A percentile compares a stretch with the other conserved stretches of the same genome.
These are phyloP conservation scores for Ormyrus pomaceus DNA, from an alignment of 2,888 invertebrate genomes.

Conservation along the genomic window DNA sequence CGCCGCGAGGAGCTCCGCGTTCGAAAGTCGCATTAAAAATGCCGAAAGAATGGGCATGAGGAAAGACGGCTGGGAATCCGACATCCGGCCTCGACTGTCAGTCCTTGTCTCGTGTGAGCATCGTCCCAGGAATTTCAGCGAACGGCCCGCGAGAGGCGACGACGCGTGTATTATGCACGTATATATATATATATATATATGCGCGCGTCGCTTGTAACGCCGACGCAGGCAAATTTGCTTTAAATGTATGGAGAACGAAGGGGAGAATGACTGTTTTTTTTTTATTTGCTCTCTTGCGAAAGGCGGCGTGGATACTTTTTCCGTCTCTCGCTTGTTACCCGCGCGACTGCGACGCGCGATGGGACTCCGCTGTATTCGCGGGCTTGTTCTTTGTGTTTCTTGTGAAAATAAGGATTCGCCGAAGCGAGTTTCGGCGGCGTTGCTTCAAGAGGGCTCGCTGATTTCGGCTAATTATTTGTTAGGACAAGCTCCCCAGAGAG, in stretches of 20 bases:
- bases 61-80: slow-evolving; percentile 42
- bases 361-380: too few relatives aligned
- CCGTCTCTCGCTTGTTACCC: too few relatives aligned
- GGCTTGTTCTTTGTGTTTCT: too few relatives aligned
- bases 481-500: too few relatives aligned
- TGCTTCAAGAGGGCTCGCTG: too few relatives aligned
- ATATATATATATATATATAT: neutral
- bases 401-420: too few relatives aligned
- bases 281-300: neutral
- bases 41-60: slow-evolving; percentile 41
- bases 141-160: neutral
- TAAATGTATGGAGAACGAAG: neutral
- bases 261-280: neutral
- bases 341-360: too few relatives aligned
- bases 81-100: slow-evolving; percentile 32
- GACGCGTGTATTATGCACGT: neutral
- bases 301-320: too few relatives aligned
- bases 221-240: neutral
- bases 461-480: neutral
- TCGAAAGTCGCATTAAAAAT: slow-evolving; percentile 20
- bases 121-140: slow-evolving; percentile 29
- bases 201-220: neutral
- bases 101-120: slow-evolving; percentile 49
- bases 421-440: too few relatives aligned
- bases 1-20: too few relatives aligned